A percentile compares a stretch with the other conserved stretches of the same genome.
Conservation (phyloP, 2,113 vertebrate genomes). For the Butorides virescens region DNA sequence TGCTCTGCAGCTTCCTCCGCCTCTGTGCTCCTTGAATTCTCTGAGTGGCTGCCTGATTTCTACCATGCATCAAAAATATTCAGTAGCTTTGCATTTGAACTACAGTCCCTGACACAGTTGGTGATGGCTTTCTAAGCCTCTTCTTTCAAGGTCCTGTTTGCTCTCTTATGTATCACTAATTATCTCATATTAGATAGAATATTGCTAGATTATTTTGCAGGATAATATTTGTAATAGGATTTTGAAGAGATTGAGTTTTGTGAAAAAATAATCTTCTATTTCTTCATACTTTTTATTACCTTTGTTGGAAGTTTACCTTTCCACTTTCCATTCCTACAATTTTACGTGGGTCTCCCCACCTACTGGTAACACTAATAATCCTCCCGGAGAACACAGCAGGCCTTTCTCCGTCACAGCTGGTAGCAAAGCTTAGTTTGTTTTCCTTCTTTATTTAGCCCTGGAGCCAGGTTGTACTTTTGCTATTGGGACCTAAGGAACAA, state of each 20-base stretch:
- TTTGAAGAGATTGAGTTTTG: background rate
- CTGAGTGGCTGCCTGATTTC: background rate
- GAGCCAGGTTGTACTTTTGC: background rate
- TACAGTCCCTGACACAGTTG: background rate
- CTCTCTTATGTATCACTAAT: background rate
- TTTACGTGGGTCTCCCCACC: background rate
- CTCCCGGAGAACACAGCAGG: background rate
- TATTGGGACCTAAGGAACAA: conserved; percentile 20
- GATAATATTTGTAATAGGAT: background rate
- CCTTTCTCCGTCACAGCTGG: background rate
- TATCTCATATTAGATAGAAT: background rate
- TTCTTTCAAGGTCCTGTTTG: background rate
- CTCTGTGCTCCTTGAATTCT: background rate
- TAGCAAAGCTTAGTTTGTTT: background rate
- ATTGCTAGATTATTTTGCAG: background rate
- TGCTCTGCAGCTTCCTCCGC: background rate
- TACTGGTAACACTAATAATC: background rate
- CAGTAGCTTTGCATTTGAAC: background rate
- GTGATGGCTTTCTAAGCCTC: background rate
- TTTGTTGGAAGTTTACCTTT: background rate
- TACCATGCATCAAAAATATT: background rate
- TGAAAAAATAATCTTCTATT: background rate
- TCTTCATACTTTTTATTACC: background rate
- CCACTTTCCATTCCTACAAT: background rate
- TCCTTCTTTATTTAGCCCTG: conserved; percentile 24